These are phyloP conservation scores for Copsychus sechellarum DNA, from an alignment of 2,113 vertebrate genomes.

Conservation along the genomic window DNA sequence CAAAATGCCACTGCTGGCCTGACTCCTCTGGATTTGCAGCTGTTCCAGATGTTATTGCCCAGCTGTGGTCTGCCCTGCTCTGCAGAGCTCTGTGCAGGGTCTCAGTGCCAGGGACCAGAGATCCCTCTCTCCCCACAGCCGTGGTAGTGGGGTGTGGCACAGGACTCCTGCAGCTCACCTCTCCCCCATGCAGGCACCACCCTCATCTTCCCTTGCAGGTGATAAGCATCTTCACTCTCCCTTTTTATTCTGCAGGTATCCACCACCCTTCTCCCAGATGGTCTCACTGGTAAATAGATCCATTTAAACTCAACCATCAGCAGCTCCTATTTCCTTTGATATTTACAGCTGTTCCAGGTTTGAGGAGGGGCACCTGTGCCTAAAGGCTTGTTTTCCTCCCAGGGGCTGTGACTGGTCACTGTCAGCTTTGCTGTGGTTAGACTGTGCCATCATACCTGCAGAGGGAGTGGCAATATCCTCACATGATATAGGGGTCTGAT, in stretches of 20 bases:
- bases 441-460: not conserved
- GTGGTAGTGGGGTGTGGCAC: rapidly evolving
- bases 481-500: not conserved
- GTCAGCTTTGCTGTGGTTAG: not conserved
- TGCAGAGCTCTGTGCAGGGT: rapidly evolving
- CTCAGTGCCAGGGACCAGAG: not conserved
- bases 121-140: rapidly evolving
- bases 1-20: no score
- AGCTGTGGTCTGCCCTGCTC: not conserved
- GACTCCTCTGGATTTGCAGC: not conserved
- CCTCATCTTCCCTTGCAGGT: not conserved
- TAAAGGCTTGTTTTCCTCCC: not conserved
- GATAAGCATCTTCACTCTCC: not conserved
- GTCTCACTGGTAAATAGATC: not conserved
- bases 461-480: not conserved
- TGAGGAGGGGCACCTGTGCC: not conserved
- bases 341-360: not conserved
- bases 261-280: not conserved
- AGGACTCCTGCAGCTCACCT: not conserved
- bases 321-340: not conserved
- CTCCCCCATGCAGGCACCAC: rapidly evolving
- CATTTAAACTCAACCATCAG: not conserved
- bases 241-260: not conserved
- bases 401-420: not conserved
- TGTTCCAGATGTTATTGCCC: not conserved